Percentiles rank a stretch among this genome's conserved stretches.
These are phyloP conservation scores for Drosophila nasuta DNA, from an alignment of 1,140 invertebrate species.

Conservation along the genomic window DNA sequence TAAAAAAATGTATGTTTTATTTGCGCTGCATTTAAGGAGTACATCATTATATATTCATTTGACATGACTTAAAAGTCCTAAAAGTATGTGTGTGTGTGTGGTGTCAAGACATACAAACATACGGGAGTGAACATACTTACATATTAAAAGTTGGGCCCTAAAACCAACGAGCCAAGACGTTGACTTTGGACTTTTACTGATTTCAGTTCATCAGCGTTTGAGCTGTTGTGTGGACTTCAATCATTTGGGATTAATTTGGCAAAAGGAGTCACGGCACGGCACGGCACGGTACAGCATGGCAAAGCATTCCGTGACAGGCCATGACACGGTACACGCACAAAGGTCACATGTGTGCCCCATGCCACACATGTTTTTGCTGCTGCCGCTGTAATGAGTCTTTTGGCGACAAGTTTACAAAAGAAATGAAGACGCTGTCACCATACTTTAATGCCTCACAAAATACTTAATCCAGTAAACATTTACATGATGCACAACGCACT, in stretches of 20 bases:
- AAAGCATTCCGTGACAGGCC: neutral
- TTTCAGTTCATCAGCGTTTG: constrained; percentile 56
- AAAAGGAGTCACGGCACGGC: constrained; percentile 22
- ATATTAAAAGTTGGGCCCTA: constrained; percentile 31
- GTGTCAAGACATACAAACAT: neutral
- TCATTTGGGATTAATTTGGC: constrained; percentile 81
- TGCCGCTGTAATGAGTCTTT: constrained; percentile 67
- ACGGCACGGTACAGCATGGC: neutral
- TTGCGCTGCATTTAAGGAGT: neutral
- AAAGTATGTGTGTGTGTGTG: neutral
- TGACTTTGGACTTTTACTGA: constrained; percentile 42
- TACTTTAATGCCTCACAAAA: constrained; percentile 64
- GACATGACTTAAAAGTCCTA: constrained; percentile 16
- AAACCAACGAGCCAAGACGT: constrained; percentile 63
- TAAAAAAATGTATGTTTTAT: neutral
- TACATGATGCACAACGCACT: constrained; percentile 46
- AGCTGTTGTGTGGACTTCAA: constrained; percentile 65
- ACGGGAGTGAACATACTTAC: neutral
- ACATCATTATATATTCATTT: constrained; percentile 22
- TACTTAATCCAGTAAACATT: constrained; percentile 53
- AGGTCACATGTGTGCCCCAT: constrained; percentile 55
- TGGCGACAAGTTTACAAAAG: constrained; percentile 41
- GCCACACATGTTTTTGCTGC: neutral
- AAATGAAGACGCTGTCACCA: constrained; percentile 48
- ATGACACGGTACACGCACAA: constrained; percentile 45